Conservation (phyloP, 1,140 invertebrate genomes). For the Drosophila sucinea region DNA sequence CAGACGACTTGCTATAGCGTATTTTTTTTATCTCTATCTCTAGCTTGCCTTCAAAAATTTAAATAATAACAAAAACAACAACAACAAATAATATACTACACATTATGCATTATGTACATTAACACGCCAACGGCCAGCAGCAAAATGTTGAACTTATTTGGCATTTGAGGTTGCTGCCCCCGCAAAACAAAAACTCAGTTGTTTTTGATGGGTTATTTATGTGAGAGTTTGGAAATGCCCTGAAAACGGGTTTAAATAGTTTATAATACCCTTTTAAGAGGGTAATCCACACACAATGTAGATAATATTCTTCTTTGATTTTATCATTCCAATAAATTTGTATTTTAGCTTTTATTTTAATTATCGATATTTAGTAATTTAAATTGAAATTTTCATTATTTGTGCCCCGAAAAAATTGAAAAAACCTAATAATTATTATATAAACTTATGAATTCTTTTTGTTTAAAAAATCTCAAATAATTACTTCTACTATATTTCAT, state of each 20-base stretch:
- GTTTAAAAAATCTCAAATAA: no score
- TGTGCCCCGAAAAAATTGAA: no score
- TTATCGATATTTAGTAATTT: no score
- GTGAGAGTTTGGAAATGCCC: conserved; percentile 32
- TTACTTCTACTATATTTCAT: no score
- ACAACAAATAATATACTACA: background rate
- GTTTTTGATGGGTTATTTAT: conserved; percentile 26
- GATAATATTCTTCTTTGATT: background rate
- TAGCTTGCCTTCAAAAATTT: conserved; percentile 9
- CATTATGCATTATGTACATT: conserved; percentile 32
- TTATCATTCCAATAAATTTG: background rate
- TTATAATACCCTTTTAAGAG: background rate
- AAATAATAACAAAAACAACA: conserved; percentile 11
- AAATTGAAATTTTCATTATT: no score
- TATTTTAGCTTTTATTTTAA: no score
- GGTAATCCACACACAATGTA: background rate
- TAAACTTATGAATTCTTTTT: no score
- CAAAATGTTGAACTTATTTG: conserved; percentile 56
- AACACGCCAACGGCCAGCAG: conserved; percentile 19
- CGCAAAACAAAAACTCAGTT: conserved; percentile 31
- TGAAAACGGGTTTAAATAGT: conserved; percentile 19
- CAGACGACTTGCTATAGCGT: background rate
- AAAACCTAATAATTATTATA: no score
- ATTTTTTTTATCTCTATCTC: background rate
- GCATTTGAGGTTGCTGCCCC: conserved; percentile 70